phyloP scores from a whole-genome alignment of 2,113 vertebrate species.

The Gopherus evgoodei region DNA sequence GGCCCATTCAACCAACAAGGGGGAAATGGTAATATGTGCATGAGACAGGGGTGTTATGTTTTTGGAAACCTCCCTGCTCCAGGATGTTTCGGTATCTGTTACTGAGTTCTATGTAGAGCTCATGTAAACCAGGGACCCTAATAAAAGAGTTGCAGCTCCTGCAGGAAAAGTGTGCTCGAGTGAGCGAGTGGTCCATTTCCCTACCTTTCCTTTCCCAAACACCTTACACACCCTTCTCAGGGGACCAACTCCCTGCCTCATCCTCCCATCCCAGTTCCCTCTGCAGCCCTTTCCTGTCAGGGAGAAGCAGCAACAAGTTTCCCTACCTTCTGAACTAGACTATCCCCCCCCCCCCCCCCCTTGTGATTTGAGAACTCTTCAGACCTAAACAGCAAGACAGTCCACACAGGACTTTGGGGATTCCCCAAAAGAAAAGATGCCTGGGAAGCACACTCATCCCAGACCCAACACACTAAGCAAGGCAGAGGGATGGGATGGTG shows the following conservation, averaged over 20 bases:
- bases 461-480: neutral
- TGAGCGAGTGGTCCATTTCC: neutral
- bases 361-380: neutral
- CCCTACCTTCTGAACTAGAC: accelerated
- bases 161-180: neutral
- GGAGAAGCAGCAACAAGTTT: neutral
- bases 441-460: neutral
- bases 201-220: neutral
- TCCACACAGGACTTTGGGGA: no score
- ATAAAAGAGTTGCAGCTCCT: neutral
- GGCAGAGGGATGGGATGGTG: neutral
- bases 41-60: neutral
- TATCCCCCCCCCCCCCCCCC: neutral
- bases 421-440: neutral
- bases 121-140: neutral
- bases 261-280: neutral
- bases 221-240: neutral
- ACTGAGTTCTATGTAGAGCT: neutral
- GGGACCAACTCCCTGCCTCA: neutral
- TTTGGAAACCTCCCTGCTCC: neutral
- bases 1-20: neutral
- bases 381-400: neutral
- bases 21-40: neutral
- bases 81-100: neutral
- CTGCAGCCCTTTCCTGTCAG: neutral